These are phyloP conservation scores for Eonycteris spelaea DNA, from an alignment of 2,113 vertebrate species.

Conservation along the genomic window DNA sequence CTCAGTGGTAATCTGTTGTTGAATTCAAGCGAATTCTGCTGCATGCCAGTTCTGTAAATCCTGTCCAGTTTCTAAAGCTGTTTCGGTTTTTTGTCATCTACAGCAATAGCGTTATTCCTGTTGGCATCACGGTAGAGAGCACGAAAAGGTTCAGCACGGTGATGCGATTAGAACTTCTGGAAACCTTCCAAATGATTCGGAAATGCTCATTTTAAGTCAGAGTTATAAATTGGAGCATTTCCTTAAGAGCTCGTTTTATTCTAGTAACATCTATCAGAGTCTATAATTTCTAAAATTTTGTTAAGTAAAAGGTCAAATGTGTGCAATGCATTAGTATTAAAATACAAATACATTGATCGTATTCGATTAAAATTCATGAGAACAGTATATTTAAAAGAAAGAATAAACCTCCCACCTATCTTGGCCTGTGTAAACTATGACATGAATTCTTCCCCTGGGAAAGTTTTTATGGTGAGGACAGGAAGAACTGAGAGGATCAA, in stretches of 20 bases:
- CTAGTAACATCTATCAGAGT: not conserved
- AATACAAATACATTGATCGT: not conserved
- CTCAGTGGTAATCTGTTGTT: not conserved
- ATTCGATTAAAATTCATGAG: not conserved
- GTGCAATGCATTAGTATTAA: not conserved
- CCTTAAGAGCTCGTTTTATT: not conserved
- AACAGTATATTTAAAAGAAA: not conserved
- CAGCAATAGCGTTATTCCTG: not conserved
- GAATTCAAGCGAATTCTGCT: not conserved
- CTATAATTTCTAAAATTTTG: not conserved
- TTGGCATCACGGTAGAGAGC: not conserved
- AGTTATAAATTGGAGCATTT: not conserved
- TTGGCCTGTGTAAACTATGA: not conserved
- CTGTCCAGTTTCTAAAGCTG: constrained; percentile 17
- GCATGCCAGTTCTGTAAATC: constrained; percentile 41
- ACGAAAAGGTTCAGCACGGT: not conserved
- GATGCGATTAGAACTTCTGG: not conserved
- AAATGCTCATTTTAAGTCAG: not conserved
- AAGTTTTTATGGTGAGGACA: not conserved
- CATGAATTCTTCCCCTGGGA: not conserved
- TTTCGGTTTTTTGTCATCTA: not conserved
- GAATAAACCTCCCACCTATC: not conserved
- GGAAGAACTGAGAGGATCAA: not conserved
- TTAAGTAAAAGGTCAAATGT: not conserved
- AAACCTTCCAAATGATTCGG: not conserved